phyloP scores from a whole-genome alignment of 2,888 invertebrate genomes.

The Mythimna loreyi region DNA sequence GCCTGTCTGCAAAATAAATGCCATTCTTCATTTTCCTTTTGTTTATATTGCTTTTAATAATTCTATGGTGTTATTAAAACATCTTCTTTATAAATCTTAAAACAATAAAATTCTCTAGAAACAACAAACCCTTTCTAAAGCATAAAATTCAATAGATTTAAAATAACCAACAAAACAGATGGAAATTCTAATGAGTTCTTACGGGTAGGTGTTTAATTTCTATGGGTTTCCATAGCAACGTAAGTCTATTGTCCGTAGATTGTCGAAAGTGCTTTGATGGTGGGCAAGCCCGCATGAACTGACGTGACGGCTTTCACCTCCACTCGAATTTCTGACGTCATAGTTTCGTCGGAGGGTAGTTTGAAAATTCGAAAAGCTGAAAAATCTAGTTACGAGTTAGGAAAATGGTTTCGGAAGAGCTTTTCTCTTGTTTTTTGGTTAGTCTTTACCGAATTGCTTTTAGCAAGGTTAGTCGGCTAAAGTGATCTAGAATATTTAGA shows the following conservation, averaged over 20 bases:
- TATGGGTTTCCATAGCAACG: conserved; percentile 37
- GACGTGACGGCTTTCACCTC: conserved; percentile 33
- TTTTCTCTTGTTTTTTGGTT: conserved; percentile 9
- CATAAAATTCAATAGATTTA: conserved; percentile 24
- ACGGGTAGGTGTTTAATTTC: conserved; percentile 26
- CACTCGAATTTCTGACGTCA: conserved; percentile 21
- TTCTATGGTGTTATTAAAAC: no score
- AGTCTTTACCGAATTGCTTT: background rate
- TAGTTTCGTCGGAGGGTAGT: background rate
- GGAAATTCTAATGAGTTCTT: conserved; percentile 42
- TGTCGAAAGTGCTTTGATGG: conserved; percentile 56
- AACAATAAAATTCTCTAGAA: conserved; percentile 1
- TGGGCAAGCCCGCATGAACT: conserved; percentile 47
- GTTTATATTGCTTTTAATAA: no score
- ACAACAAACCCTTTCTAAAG: background rate
- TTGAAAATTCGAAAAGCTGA: conserved; percentile 19
- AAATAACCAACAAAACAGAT: conserved; percentile 31
- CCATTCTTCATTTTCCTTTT: no score
- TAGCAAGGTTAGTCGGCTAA: background rate
- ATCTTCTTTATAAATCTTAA: background rate
- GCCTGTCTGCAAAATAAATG: no score
- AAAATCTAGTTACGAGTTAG: conserved; percentile 6
- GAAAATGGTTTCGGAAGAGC: conserved; percentile 1
- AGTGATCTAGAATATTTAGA: no score
- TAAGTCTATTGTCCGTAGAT: conserved; percentile 50